phyloP scores from a whole-genome alignment of 2,797 vertebrate genomes.

The Somateria mollissima region DNA sequence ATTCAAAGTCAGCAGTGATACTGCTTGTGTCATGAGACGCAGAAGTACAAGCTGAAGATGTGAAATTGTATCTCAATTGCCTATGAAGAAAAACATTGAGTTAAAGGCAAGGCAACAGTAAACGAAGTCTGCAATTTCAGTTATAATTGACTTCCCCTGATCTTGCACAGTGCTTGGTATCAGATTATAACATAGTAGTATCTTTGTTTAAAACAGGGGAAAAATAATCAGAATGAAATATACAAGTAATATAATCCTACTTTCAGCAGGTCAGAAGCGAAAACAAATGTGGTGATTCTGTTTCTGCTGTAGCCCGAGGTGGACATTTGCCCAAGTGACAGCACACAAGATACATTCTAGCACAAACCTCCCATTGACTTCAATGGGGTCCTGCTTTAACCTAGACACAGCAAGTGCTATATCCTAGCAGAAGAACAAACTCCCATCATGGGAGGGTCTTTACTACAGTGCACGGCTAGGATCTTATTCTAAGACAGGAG shows the following conservation, averaged over 20 bases:
- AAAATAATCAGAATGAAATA: slow-evolving; percentile 23
- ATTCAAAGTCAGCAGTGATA: neutral
- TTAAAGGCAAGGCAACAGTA: slow-evolving; percentile 35
- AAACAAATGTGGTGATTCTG: slow-evolving; percentile 52
- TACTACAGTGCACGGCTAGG: neutral
- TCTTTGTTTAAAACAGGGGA: slow-evolving; percentile 26
- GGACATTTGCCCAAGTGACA: slow-evolving; percentile 35
- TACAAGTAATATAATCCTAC: slow-evolving; percentile 51
- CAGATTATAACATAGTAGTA: slow-evolving; percentile 38
- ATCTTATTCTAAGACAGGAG: neutral
- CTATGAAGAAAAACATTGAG: slow-evolving; percentile 22
- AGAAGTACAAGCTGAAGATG: neutral
- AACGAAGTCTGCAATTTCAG: slow-evolving; percentile 33
- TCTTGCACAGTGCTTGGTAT: neutral
- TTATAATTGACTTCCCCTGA: slow-evolving; percentile 36
- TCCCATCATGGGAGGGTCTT: neutral
- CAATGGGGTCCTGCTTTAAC: neutral
- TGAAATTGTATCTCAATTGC: neutral
- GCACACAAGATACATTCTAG: slow-evolving; percentile 20
- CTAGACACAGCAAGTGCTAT: slow-evolving; percentile 23
- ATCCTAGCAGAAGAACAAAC: neutral
- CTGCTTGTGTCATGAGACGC: neutral
- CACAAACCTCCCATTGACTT: slow-evolving; percentile 47
- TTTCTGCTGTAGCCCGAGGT: slow-evolving; percentile 28
- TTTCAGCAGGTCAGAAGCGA: slow-evolving; percentile 49